A percentile compares a stretch with the other conserved stretches of the same genome.
These are phyloP conservation scores for Tromatobia lineatoria DNA, from an alignment of 2,888 invertebrate species.

Conservation along the genomic window DNA sequence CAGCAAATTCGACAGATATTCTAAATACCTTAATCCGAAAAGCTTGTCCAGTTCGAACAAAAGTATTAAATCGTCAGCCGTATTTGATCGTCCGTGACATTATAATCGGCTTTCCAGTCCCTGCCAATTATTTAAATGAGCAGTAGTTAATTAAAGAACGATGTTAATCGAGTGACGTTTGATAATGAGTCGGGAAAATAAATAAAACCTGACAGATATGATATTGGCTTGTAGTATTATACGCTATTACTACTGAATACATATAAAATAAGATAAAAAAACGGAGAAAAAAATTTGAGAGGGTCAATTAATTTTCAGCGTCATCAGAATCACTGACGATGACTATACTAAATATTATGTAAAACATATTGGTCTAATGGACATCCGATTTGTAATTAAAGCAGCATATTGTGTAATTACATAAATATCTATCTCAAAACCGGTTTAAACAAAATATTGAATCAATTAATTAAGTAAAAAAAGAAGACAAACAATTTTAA, in stretches of 20 bases:
- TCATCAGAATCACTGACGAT: too few relatives aligned
- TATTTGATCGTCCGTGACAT: conserved; percentile 54
- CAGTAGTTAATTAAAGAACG: conserved; percentile 69
- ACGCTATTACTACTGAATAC: background rate
- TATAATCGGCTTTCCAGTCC: conserved; percentile 59
- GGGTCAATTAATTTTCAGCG: too few relatives aligned
- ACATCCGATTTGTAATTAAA: too few relatives aligned
- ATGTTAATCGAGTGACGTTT: conserved; percentile 69
- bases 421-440: too few relatives aligned
- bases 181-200: conserved; percentile 66
- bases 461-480: background rate
- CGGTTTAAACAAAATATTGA: background rate
- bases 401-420: too few relatives aligned
- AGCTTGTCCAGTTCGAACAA: background rate
- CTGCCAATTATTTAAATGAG: conserved; percentile 70
- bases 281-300: too few relatives aligned
- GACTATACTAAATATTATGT: too few relatives aligned
- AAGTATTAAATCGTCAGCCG: background rate
- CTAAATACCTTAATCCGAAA: background rate
- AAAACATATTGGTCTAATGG: too few relatives aligned
- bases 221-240: conserved; percentile 33
- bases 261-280: too few relatives aligned
- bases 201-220: conserved; percentile 58
- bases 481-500: too few relatives aligned
- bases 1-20: background rate